Percentiles rank a stretch among this genome's conserved stretches.
Evolutionary conservation across 2,888 invertebrate genomes (phyloP).

Genomic region (Boloria selene): DNA sequence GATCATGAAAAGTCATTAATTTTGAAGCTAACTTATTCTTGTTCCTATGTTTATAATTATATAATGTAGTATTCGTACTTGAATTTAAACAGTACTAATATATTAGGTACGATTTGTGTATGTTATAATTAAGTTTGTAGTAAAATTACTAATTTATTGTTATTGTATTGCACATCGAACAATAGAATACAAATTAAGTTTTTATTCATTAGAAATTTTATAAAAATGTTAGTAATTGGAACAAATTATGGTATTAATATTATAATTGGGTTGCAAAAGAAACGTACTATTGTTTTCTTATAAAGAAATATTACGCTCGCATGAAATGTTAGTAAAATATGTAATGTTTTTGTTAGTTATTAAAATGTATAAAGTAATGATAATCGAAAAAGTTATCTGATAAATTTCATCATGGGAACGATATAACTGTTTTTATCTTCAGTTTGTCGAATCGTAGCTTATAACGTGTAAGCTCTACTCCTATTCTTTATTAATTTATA

Average conservation of each 20-base stretch:
- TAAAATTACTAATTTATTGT: conserved; percentile 16
- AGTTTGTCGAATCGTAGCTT: background rate
- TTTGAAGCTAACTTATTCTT: conserved; percentile 9
- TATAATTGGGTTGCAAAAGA: conserved; percentile 3
- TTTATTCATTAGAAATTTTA: conserved; percentile 19
- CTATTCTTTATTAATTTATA: no score
- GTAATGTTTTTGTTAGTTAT: background rate
- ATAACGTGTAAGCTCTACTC: background rate
- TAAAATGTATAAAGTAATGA: conserved; percentile 5
- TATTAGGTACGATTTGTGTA: conserved; percentile 2
- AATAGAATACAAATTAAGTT: conserved; percentile 7
- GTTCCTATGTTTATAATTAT: conserved; percentile 26
- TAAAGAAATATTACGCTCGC: background rate
- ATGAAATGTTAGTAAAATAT: background rate
- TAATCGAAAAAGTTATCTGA: conserved; percentile 9
- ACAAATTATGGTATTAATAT: background rate
- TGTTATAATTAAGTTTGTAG: conserved; percentile 7
- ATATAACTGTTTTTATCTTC: background rate
- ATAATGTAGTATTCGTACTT: background rate
- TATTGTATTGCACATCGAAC: conserved; percentile 20
- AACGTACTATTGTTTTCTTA: background rate
- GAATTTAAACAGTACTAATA: background rate
- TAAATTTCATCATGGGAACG: background rate
- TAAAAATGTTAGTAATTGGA: conserved; percentile 10
- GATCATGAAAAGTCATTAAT: background rate